Conservation (phyloP, 2,797 vertebrate species). For the Geotrypetes seraphini region DNA sequence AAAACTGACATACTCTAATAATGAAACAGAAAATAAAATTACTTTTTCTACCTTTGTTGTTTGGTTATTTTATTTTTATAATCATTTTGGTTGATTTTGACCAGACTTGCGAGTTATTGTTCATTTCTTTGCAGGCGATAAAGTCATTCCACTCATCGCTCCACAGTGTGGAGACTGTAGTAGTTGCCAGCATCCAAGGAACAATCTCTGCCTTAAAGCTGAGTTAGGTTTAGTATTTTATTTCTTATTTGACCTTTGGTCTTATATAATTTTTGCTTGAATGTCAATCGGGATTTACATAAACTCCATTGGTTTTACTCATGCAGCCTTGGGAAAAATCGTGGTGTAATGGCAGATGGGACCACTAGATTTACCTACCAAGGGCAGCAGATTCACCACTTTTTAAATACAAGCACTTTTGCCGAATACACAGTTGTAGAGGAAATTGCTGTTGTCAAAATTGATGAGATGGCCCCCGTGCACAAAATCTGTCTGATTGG, state of each 20-base stretch:
- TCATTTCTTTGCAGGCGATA: conserved; percentile 50
- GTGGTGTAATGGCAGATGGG: conserved; percentile 37
- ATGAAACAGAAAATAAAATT: no score
- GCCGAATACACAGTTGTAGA: conserved; percentile 62
- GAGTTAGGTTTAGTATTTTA: conserved; percentile 31
- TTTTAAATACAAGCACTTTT: conserved; percentile 48
- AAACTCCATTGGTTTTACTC: not conserved
- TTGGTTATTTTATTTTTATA: no score
- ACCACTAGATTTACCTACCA: conserved; percentile 55
- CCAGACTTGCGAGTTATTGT: no score
- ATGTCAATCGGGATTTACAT: no score
- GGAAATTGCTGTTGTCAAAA: conserved; percentile 50
- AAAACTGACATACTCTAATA: no score
- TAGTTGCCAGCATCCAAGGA: conserved; percentile 24
- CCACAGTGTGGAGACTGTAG: conserved; percentile 50
- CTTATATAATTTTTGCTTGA: no score
- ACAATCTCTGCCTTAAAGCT: conserved; percentile 30
- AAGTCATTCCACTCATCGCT: conserved; percentile 52
- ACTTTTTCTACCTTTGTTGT: no score
- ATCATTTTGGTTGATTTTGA: no score
- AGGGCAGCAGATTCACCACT: conserved; percentile 52
- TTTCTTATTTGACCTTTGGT: no score
- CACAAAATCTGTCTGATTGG: conserved; percentile 69
- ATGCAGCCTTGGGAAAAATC: not conserved
- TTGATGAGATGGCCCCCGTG: conserved; percentile 49